Evolutionary conservation across 2,113 vertebrate genomes (phyloP).

Genomic region (Galbula dea): DNA sequence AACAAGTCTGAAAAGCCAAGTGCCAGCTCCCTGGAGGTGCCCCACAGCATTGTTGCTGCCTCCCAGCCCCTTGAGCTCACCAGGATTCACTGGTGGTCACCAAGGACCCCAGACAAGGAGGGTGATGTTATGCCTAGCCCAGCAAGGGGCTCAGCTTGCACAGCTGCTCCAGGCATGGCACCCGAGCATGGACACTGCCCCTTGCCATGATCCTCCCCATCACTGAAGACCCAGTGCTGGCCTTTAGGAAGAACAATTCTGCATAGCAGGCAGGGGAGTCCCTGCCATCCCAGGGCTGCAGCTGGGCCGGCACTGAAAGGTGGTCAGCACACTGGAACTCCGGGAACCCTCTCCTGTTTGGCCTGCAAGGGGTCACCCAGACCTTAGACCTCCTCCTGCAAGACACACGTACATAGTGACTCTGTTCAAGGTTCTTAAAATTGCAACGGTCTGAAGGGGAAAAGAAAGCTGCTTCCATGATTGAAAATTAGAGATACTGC

Average conservation of each 20-base stretch:
- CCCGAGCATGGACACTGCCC: fast-evolving
- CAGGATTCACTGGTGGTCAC: fast-evolving
- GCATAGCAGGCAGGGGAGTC: neutral
- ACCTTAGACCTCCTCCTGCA: neutral
- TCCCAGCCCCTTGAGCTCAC: fast-evolving
- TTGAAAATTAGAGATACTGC: conserved; percentile 38
- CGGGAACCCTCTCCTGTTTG: neutral
- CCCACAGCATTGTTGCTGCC: neutral
- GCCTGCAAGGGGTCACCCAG: neutral
- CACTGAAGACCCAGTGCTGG: fast-evolving
- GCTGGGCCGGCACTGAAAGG: neutral
- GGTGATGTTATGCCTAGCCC: fast-evolving
- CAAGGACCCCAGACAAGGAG: neutral
- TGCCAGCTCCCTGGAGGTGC: neutral
- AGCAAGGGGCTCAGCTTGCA: neutral
- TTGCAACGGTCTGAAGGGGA: neutral
- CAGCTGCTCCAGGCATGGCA: fast-evolving
- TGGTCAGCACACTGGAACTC: fast-evolving
- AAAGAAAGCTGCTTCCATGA: neutral
- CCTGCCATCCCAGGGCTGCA: neutral
- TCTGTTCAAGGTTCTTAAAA: neutral
- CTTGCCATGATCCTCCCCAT: fast-evolving
- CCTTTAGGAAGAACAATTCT: fast-evolving
- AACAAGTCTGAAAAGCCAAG: neutral
- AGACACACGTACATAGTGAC: neutral